phyloP scores from a whole-genome alignment of 2,888 invertebrate genomes.

The Dromius quadrimaculatus region DNA sequence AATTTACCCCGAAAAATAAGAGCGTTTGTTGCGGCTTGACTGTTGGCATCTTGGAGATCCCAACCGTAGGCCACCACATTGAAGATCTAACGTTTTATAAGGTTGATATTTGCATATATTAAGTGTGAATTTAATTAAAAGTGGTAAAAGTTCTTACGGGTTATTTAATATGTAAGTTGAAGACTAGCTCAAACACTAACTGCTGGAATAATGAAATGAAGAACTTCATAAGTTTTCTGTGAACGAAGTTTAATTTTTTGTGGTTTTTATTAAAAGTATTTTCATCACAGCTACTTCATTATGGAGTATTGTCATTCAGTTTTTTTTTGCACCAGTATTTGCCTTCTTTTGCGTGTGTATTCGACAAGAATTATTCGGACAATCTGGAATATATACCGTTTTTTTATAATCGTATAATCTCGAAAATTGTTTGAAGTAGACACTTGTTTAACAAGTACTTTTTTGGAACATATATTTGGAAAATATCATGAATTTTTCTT shows the following conservation, averaged over 20 bases:
- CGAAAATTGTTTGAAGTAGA: too few species aligned
- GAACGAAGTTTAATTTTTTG: neutral
- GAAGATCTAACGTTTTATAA: slow-evolving; percentile 39
- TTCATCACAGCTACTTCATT: neutral
- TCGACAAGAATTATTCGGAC: too few species aligned
- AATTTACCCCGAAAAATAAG: slow-evolving; percentile 34
- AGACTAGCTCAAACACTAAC: slow-evolving; percentile 21
- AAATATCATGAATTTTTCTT: too few species aligned
- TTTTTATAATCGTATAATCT: too few species aligned
- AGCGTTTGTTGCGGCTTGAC: slow-evolving; percentile 27
- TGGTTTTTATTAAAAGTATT: neutral
- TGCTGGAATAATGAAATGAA: slow-evolving; percentile 20
- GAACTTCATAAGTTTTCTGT: neutral
- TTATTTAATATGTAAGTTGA: slow-evolving; percentile 36
- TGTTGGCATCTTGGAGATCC: slow-evolving; percentile 22
- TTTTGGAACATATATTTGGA: too few species aligned
- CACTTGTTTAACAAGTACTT: too few species aligned
- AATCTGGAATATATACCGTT: too few species aligned
- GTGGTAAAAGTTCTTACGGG: slow-evolving; percentile 29
- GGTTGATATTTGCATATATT: slow-evolving; percentile 47
- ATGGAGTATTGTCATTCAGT: neutral
- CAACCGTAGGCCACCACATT: slow-evolving; percentile 26
- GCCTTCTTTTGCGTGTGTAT: too few species aligned
- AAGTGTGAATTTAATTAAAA: slow-evolving; percentile 45
- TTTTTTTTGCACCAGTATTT: too few species aligned